Percentiles rank a stretch among this genome's conserved stretches.
Conservation (phyloP, 2,888 invertebrate genomes). For the Caenorhabditis angaria region DNA sequence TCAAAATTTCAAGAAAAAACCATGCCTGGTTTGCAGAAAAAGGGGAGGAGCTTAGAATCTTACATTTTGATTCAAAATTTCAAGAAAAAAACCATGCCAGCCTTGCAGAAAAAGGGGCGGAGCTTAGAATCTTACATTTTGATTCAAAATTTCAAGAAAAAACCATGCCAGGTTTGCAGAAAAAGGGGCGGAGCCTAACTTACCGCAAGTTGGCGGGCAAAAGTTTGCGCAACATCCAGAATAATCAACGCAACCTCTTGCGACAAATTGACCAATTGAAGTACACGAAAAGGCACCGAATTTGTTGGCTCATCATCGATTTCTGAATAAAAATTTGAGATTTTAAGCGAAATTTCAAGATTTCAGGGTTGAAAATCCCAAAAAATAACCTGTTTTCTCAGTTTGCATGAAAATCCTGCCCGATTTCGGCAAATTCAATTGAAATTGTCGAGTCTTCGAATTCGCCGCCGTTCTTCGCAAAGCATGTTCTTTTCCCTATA, state of each 20-base stretch:
- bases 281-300: constrained; percentile 73
- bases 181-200: neutral
- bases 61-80: no score
- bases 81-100: no score
- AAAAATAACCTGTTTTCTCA: neutral
- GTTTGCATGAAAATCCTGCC: neutral
- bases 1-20: no score
- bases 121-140: neutral
- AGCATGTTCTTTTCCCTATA: constrained; percentile 40
- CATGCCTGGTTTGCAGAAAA: no score
- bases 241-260: constrained; percentile 87
- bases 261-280: constrained; percentile 82
- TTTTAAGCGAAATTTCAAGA: no score
- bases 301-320: constrained; percentile 11
- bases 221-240: constrained; percentile 79
- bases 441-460: constrained; percentile 39
- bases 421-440: constrained; percentile 17
- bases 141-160: constrained; percentile 3
- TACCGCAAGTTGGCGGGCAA: constrained; percentile 63
- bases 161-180: neutral
- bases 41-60: no score
- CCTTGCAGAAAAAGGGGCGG: no score
- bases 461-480: constrained; percentile 32
- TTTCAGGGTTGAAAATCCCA: no score
- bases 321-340: no score